phyloP scores from a whole-genome alignment of 1,140 invertebrate species.

The Neuroterus valhalla region DNA sequence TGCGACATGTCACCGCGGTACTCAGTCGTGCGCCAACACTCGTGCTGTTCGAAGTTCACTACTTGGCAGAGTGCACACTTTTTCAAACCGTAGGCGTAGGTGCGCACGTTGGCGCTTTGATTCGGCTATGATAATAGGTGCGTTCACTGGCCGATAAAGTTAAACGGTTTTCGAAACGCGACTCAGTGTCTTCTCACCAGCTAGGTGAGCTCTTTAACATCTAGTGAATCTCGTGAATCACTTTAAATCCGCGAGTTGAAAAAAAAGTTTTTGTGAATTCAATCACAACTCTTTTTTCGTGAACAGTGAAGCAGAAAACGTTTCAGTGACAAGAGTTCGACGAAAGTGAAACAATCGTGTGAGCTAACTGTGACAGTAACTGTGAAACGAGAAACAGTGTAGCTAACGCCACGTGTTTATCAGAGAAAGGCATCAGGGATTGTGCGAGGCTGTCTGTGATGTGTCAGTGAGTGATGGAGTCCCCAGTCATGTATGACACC shows the following conservation, averaged over 20 bases:
- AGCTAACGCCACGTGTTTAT: conserved; percentile 19
- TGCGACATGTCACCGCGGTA: conserved; percentile 68
- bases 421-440: conserved; percentile 25
- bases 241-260: no score
- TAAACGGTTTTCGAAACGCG: background rate
- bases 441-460: conserved; percentile 58
- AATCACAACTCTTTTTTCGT: background rate
- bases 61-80: conserved; percentile 37
- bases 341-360: background rate
- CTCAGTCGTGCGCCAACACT: conserved; percentile 73
- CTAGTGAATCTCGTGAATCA: no score
- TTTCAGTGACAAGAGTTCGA: conserved; percentile 1
- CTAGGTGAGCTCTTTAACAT: no score
- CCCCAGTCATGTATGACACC: conserved; percentile 73
- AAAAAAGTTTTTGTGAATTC: background rate
- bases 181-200: no score
- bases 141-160: background rate
- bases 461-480: conserved; percentile 72
- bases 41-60: conserved; percentile 49
- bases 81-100: conserved; percentile 28
- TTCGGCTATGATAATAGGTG: conserved; percentile 11
- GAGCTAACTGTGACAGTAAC: background rate
- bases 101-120: conserved; percentile 24
- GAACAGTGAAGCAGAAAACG: background rate
- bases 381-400: conserved; percentile 35